Base-by-base conservation (phyloP, 2,888 invertebrate species). In the Drosophila vallismaia region DNA sequence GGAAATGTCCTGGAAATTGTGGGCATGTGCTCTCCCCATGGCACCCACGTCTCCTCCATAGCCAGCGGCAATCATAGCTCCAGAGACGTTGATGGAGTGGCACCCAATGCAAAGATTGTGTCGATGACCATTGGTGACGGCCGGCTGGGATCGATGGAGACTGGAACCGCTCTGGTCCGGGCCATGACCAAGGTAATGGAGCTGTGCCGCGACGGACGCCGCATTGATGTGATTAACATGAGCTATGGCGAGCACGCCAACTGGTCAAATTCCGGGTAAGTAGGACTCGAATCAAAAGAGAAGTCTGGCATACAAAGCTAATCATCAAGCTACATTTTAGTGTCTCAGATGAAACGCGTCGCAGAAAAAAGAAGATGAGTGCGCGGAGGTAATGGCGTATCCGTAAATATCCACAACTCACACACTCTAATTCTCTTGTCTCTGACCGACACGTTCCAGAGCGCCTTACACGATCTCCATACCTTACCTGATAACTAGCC, bases 31-130 rank as follows among this genome's bases (percentile, higher is more conserved):
- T 97, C 98, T 9, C 95, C 97, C 54, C 99, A 99, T 92, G 99
- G 99, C 28, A 99, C 99, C 0, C 99, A 99, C 91, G 99, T 99
- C 4, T 98, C 99, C 0, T 96, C 97, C 7, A 99, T 99, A 80
- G 97, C 99, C 1, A 95, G 98, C 1, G 99, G 97, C 0, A 96
- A 97, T 58, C 94, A 95, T 74, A 95, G 96, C 26, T 94, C 94
- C 57, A 96, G 97, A 0, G 97, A 98, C 80, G 93, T 95, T 74
- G 97, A 98, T 92, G 99, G 99, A 2, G 94, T 99, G 0, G 99
- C 99, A 0, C 99, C 99, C 0, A 99, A 99, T 33, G 99, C 99
- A 2, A 97, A 97, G 92, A 94, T 99, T 57, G 94, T 99, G 38
- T 97, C 98, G 0, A 93, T 99, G 50, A 96, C 97, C 31, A 97